Evolutionary conservation across 1,140 invertebrate species (phyloP).

Genomic region (Pomacea maculata): DNA sequence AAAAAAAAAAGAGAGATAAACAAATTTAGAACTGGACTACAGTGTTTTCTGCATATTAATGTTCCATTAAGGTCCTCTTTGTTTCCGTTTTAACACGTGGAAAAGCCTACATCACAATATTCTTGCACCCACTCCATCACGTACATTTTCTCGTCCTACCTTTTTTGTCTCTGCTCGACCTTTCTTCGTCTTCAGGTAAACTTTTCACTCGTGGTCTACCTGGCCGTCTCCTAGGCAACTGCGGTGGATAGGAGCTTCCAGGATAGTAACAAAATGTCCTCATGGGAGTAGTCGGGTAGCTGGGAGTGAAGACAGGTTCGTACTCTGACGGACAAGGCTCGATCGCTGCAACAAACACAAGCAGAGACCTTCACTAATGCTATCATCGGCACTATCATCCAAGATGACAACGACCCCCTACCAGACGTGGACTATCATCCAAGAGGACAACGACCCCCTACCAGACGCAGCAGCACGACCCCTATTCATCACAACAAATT

Average conservation of each 20-base stretch:
- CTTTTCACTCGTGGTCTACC: slow-evolving; percentile 54
- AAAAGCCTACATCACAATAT: too few species aligned
- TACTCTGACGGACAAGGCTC: slow-evolving; percentile 26
- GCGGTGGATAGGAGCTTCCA: slow-evolving; percentile 18
- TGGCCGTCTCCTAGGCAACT: slow-evolving; percentile 40
- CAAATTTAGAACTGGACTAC: too few species aligned
- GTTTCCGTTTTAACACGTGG: too few species aligned
- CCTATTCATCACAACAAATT: not conserved
- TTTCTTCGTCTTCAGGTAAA: slow-evolving; percentile 48
- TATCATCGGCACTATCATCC: not conserved
- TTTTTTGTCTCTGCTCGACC: slow-evolving; percentile 51
- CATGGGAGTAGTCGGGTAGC: slow-evolving; percentile 27
- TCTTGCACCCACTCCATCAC: too few species aligned
- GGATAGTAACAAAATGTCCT: slow-evolving; percentile 28
- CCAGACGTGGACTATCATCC: not conserved
- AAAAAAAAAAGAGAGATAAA: too few species aligned
- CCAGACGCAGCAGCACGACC: too few species aligned
- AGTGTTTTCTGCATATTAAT: too few species aligned
- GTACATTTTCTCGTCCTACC: slow-evolving; percentile 25
- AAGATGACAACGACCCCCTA: too few species aligned
- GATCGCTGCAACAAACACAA: not conserved
- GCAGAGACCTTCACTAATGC: not conserved
- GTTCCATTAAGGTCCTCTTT: too few species aligned
- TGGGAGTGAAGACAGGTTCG: slow-evolving; percentile 21
- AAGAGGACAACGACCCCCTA: too few species aligned